Percentiles rank a stretch among this genome's conserved stretches.
phyloP scores from a whole-genome alignment of 2,797 vertebrate species.

The Bufotes viridis region DNA sequence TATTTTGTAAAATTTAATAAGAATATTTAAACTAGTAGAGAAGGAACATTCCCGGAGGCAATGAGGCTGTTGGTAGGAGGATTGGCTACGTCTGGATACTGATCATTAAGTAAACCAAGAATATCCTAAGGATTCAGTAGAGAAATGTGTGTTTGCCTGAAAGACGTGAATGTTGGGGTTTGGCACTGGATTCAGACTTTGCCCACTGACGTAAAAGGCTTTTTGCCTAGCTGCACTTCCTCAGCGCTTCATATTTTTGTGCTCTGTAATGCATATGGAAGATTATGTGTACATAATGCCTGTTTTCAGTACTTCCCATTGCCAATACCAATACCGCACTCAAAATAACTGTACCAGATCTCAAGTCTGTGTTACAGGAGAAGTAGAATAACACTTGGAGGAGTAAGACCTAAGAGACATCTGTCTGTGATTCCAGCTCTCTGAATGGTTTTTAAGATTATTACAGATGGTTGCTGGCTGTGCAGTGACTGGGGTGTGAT shows the following conservation, averaged over 20 bases:
- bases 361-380: background rate
- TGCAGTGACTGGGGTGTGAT: constrained; percentile 45
- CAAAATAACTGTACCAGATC: background rate
- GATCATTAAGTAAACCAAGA: background rate
- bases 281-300: background rate
- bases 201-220: background rate
- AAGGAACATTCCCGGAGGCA: background rate
- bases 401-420: background rate
- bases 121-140: background rate
- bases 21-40: background rate
- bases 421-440: background rate
- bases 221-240: background rate
- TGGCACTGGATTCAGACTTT: background rate
- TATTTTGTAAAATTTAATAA: no score
- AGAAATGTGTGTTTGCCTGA: background rate
- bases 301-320: background rate
- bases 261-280: background rate
- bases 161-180: background rate
- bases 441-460: background rate
- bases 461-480: constrained; percentile 39
- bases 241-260: background rate
- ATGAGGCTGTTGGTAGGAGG: background rate
- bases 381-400: background rate
- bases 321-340: background rate
- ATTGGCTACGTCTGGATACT: background rate